These are phyloP conservation scores for Theocolax elegans DNA, from an alignment of 1,140 invertebrate genomes.

Conservation along the genomic window DNA sequence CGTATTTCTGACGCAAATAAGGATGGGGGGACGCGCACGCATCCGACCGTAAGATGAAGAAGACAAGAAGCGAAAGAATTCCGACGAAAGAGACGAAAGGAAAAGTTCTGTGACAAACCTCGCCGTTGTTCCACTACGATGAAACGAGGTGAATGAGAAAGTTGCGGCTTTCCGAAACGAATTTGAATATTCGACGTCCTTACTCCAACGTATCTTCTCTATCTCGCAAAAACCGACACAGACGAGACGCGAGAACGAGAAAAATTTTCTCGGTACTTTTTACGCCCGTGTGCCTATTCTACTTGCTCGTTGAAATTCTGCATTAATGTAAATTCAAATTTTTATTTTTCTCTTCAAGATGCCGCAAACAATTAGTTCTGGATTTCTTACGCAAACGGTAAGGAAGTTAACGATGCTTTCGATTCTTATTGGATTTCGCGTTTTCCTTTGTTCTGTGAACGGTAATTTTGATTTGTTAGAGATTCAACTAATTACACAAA, in stretches of 20 bases:
- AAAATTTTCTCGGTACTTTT: constrained; percentile 1
- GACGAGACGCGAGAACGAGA: not conserved
- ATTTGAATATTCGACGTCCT: constrained; percentile 44
- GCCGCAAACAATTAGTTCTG: not conserved
- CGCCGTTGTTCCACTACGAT: not conserved
- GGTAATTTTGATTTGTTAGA: too few relatives aligned
- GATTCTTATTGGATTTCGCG: too few relatives aligned
- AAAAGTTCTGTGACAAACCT: constrained; percentile 22
- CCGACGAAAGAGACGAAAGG: constrained; percentile 16
- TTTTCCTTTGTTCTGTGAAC: too few relatives aligned
- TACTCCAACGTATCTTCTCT: not conserved
- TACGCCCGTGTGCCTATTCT: not conserved
- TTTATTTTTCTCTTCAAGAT: too few relatives aligned
- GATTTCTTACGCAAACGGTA: too few relatives aligned
- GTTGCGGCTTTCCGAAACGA: constrained; percentile 38
- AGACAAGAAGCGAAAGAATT: constrained; percentile 6
- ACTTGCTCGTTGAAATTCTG: not conserved
- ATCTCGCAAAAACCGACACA: not conserved
- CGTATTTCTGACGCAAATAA: constrained; percentile 18
- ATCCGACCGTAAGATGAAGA: not conserved
- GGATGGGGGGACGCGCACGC: not conserved
- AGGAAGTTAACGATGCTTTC: too few relatives aligned
- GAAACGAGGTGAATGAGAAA: constrained; percentile 39
- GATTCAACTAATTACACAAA: too few relatives aligned
- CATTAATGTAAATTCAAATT: too few relatives aligned